A percentile compares a stretch with the other conserved stretches of the same genome.
phyloP scores from a whole-genome alignment of 2,797 vertebrate genomes.

The Gadopsis bispinosus region DNA sequence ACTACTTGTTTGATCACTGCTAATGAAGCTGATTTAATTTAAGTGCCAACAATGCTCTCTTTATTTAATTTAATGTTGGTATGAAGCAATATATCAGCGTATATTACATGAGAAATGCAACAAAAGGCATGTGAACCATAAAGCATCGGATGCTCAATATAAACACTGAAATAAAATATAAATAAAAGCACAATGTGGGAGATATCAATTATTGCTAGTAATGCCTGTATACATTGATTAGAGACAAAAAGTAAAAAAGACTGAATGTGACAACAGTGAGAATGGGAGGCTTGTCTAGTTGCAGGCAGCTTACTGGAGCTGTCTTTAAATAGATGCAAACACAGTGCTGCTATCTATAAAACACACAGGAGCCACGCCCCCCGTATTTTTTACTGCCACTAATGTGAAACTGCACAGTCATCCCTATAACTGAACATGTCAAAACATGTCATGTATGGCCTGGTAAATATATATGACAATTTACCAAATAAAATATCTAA shows the following conservation, averaged over 20 bases:
- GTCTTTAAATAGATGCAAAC: constrained; percentile 65
- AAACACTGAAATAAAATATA: neutral
- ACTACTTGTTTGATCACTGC: constrained; percentile 22
- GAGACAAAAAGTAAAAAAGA: neutral
- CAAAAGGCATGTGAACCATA: neutral
- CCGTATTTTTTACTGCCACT: constrained; percentile 31
- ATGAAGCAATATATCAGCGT: neutral
- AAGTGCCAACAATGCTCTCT: neutral
- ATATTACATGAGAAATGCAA: neutral
- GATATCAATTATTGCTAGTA: neutral
- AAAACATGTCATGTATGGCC: neutral
- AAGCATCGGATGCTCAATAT: neutral
- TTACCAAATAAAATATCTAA: neutral
- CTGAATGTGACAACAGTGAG: constrained; percentile 1
- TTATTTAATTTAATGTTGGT: neutral
- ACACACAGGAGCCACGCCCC: constrained; percentile 40
- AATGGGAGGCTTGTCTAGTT: neutral
- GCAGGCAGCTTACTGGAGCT: constrained; percentile 18
- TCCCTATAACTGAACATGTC: constrained; percentile 9
- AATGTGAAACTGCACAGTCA: constrained; percentile 70
- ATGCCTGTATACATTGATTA: neutral
- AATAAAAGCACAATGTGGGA: neutral
- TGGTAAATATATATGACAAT: neutral
- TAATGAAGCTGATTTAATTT: constrained; percentile 1
- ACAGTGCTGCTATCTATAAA: constrained; percentile 59